Evolutionary conservation across 2,797 vertebrate species (phyloP).

Genomic region (Myotis myotis): DNA sequence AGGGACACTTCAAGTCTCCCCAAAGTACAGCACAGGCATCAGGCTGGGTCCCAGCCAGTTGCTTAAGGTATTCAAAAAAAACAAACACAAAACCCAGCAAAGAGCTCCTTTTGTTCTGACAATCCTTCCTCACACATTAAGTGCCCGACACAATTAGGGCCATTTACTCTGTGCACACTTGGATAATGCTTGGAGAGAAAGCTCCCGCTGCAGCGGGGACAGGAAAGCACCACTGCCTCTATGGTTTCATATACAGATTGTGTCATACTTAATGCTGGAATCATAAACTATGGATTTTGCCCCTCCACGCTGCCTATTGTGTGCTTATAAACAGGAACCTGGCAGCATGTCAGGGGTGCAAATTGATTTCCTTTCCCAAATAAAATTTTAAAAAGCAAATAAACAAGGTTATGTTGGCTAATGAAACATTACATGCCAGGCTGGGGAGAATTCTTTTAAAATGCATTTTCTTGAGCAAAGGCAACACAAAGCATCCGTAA

Average conservation of each 20-base stretch:
- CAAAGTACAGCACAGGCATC: slow-evolving; percentile 66
- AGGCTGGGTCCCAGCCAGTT: slow-evolving; percentile 55
- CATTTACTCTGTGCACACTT: slow-evolving; percentile 27
- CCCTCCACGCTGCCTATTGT: slow-evolving; percentile 83
- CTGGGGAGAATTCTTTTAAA: slow-evolving; percentile 83
- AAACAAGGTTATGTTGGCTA: slow-evolving; percentile 87
- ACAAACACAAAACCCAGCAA: slow-evolving; percentile 41
- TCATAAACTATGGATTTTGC: slow-evolving; percentile 77
- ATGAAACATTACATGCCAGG: slow-evolving; percentile 87
- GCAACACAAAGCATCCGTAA: slow-evolving; percentile 80
- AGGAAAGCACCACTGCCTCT: slow-evolving; percentile 53
- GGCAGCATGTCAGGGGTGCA: slow-evolving; percentile 86
- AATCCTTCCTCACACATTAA: slow-evolving; percentile 52
- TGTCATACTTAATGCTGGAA: slow-evolving; percentile 81
- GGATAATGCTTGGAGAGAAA: slow-evolving; percentile 41
- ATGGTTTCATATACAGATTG: slow-evolving; percentile 74
- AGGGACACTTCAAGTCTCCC: neutral
- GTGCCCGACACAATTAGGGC: slow-evolving; percentile 51
- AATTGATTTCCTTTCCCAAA: slow-evolving; percentile 89
- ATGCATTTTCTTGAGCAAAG: slow-evolving; percentile 82
- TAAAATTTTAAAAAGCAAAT: slow-evolving; percentile 88
- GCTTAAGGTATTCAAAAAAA: slow-evolving; percentile 50
- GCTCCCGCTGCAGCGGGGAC: slow-evolving; percentile 54
- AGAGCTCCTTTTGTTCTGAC: slow-evolving; percentile 75
- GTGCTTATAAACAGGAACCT: slow-evolving; percentile 88